These are phyloP conservation scores for Neotoxoptera formosana DNA, from an alignment of 1,140 invertebrate genomes.

Conservation along the genomic window DNA sequence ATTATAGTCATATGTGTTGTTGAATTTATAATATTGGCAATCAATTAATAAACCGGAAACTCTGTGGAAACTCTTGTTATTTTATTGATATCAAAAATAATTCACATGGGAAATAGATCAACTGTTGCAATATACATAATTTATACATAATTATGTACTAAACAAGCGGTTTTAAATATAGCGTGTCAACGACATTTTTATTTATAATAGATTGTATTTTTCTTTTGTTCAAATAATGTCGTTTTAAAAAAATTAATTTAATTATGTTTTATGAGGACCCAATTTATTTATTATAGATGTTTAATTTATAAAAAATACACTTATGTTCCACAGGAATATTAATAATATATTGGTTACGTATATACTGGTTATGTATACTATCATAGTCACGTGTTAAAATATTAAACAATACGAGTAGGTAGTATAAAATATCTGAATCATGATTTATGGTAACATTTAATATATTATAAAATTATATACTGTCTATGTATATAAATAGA, in stretches of 20 bases:
- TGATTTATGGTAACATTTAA: not conserved
- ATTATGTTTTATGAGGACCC: not conserved
- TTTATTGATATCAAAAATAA: not conserved
- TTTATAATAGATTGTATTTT: not conserved
- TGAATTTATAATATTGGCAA: not conserved
- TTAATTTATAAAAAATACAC: not conserved
- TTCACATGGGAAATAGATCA: constrained; percentile 12
- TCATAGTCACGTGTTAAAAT: not conserved
- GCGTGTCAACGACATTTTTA: constrained; percentile 12
- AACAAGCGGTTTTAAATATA: not conserved
- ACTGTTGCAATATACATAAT: not conserved
- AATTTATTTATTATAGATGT: not conserved
- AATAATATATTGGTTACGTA: not conserved
- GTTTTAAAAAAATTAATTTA: not conserved
- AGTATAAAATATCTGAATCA: not conserved
- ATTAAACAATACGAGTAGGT: not conserved
- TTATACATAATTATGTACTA: not conserved
- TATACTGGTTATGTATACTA: too few relatives aligned
- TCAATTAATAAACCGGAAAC: not conserved
- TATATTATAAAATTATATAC: not conserved
- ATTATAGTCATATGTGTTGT: not conserved
- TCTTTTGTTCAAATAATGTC: not conserved
- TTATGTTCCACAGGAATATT: not conserved
- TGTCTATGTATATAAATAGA: not conserved
- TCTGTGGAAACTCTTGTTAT: not conserved